Base-by-base conservation (phyloP, 2,797 vertebrate genomes). In the Falco novaeseelandiae region DNA sequence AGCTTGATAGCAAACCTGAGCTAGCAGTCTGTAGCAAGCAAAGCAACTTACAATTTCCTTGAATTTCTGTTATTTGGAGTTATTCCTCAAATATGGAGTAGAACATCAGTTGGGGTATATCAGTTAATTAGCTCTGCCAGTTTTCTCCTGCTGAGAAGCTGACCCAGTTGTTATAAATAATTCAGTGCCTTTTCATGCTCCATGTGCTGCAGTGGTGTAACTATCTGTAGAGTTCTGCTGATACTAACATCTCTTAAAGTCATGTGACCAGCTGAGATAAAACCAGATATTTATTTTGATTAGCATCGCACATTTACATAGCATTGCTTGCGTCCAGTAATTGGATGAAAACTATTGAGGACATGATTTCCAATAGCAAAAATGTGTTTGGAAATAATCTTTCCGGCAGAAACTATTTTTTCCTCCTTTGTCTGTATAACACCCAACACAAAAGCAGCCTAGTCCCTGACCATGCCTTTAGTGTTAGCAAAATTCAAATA, bases 121-220 rank as follows among this genome's bases (percentile, higher is more conserved):
- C 93, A 71, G 83, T 87, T 94, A 94, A 96, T 92, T 96, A 92
- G 59, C 78, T 83, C 84, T 74, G 76, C 74, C 81, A 69, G 67
- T 92, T 93, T 96, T 86, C 27, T 89, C 65, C 65, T 0, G 3
- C 78, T 91, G 88, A 92, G 89, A 90, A 85, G 69, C 46, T 87
- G 78, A 88, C 84, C 91, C 89, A 86, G 69, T 91, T 80, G 62
- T 89, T 90, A 90, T 89, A 92, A 96, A 96, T 96, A 95, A 94
- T 97, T 90, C 88, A 96, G 83, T 90, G 49, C 29, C 32, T 90
- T 93, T 94, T 92, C 83, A 83, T 67, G 78, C 55, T 89, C 71
- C 0, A 0, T 36, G 78, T 58, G 67, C 74, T 81, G 81, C 87
- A 81, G 69, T 36, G 74, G 65, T 94, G 81, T 55, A 77, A 51